Conservation (phyloP, 2,797 vertebrate genomes). For the Moxostoma hubbsi region DNA sequence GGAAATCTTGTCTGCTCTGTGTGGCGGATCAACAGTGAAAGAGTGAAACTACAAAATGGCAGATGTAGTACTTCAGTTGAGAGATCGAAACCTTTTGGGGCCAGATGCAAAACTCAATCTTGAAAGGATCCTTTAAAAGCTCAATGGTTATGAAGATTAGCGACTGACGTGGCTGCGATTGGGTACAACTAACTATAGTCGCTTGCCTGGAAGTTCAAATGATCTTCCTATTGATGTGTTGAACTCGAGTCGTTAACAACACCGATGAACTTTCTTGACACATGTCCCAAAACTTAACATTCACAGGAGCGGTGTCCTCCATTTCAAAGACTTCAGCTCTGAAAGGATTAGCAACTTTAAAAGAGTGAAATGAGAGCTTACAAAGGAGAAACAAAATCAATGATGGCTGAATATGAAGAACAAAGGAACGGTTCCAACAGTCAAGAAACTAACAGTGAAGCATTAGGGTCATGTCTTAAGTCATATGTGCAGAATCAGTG, state of each 20-base stretch:
- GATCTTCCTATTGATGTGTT: constrained; percentile 34
- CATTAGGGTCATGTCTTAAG: not conserved
- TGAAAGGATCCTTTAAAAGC: constrained; percentile 39
- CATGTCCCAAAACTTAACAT: constrained; percentile 41
- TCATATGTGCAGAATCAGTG: too few species aligned
- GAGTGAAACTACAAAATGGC: constrained; percentile 34
- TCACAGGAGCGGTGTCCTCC: constrained; percentile 41
- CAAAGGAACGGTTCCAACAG: constrained; percentile 33
- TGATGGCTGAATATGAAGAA: constrained; percentile 42
- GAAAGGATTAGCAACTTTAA: constrained; percentile 33
- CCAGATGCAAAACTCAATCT: constrained; percentile 30
- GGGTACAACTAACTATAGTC: constrained; percentile 25
- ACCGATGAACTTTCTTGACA: constrained; percentile 41
- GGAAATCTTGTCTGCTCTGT: constrained; percentile 19
- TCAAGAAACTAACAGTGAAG: constrained; percentile 24
- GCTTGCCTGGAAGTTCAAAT: constrained; percentile 36
- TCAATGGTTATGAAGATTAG: constrained; percentile 1
- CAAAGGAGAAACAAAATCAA: constrained; percentile 40
- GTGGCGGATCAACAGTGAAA: constrained; percentile 24
- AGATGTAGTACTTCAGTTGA: constrained; percentile 10
- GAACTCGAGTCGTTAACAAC: constrained; percentile 27
- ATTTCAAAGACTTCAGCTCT: constrained; percentile 37
- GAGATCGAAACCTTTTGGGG: constrained; percentile 26
- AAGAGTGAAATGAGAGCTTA: constrained; percentile 36
- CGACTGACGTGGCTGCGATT: constrained; percentile 13